Conservation (phyloP, 2,113 vertebrate genomes). For the Cochlearius cochlearius region DNA sequence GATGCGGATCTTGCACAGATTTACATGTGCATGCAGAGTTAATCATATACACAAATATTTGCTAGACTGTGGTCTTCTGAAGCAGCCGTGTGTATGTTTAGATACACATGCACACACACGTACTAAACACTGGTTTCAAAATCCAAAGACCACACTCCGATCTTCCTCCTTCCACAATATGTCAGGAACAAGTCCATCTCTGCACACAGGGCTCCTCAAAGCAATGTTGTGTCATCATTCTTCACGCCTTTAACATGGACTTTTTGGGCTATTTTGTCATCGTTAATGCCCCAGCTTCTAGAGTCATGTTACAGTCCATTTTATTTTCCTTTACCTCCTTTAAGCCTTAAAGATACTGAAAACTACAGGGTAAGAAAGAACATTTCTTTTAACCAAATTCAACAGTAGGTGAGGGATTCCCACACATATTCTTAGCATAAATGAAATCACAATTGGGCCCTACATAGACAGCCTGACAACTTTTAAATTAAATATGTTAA, state of each 20-base stretch:
- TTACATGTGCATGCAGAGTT: background rate
- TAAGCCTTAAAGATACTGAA: background rate
- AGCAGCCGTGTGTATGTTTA: background rate
- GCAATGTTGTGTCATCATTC: background rate
- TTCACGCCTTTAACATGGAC: background rate
- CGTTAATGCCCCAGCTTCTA: background rate
- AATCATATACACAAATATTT: background rate
- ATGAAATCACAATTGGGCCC: background rate
- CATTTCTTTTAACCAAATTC: background rate
- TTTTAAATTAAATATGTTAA: background rate
- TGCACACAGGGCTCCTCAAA: background rate
- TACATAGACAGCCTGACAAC: background rate
- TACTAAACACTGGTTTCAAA: background rate
- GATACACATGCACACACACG: fast-evolving
- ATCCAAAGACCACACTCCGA: background rate
- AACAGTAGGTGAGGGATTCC: background rate
- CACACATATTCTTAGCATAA: background rate
- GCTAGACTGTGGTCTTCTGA: background rate
- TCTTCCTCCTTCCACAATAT: background rate
- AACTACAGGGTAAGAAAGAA: background rate
- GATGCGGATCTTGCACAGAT: background rate
- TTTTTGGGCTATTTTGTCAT: background rate
- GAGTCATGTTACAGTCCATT: background rate
- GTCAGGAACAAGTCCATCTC: background rate
- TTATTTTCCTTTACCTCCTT: background rate